phyloP scores from a whole-genome alignment of 1,140 invertebrate genomes.

The Drosophila saltans region DNA sequence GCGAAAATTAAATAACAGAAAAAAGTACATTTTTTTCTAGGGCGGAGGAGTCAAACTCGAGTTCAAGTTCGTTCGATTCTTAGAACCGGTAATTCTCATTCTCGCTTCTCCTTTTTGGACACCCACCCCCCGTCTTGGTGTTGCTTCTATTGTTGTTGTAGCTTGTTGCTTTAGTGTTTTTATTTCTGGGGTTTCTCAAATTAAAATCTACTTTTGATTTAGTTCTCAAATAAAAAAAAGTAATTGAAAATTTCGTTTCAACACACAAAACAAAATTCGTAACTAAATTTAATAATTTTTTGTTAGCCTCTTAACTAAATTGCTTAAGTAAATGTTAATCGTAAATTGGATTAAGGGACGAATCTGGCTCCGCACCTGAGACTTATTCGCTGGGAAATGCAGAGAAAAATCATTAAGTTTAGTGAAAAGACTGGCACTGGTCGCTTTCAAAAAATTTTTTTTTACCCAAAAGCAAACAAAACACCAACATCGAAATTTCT shows the following conservation, averaged over 20 bases:
- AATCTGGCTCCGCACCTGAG: neutral
- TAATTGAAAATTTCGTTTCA: neutral
- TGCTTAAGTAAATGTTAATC: neutral
- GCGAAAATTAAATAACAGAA: conserved; percentile 9
- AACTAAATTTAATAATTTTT: neutral
- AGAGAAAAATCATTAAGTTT: neutral
- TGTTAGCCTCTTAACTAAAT: neutral
- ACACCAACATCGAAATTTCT: neutral
- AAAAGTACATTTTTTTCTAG: neutral
- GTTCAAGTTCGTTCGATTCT: conserved; percentile 10
- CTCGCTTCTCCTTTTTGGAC: conserved; percentile 54
- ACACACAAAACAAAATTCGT: neutral
- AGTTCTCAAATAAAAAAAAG: conserved; percentile 34
- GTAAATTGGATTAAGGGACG: neutral
- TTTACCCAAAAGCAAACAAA: neutral
- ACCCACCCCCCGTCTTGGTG: conserved; percentile 27
- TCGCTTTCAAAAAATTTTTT: neutral
- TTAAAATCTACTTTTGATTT: conserved; percentile 26
- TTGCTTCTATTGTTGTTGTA: conserved; percentile 36
- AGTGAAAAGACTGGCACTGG: conserved; percentile 21
- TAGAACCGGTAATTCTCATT: conserved; percentile 66
- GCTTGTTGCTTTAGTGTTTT: conserved; percentile 60
- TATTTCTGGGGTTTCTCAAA: neutral
- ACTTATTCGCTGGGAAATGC: neutral
- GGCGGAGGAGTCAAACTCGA: conserved; percentile 14